Evolutionary conservation across 2,888 invertebrate species (phyloP), one percentile per base, ranked within the genome.

Genomic region (Lamellibrachia columna): DNA sequence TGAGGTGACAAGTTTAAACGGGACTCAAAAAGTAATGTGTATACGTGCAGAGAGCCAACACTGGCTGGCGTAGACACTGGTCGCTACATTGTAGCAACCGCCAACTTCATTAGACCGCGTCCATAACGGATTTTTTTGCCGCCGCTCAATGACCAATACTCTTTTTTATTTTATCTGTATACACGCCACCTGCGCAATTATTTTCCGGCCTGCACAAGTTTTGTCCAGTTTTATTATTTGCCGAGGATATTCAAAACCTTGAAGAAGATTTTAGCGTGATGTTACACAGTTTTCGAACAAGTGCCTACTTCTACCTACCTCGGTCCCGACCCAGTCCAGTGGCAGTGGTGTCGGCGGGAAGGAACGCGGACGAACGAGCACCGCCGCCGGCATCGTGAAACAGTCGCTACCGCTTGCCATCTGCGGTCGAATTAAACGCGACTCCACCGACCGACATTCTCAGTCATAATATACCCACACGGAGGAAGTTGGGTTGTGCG

Each of bases 391-490:
- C 75, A 75, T 75, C n/a, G 75, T 75, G 75, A 75, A 75, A 75
- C 75, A 75, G 75, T 75, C 75, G 75, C 75, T 22, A 75, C 75
- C 75, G 75, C 75, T 75, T 75, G 75, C 75, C 11, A 75, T 75
- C 75, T 75, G 75, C 75, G 75, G 75, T 75, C 75, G 75, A 75
- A 75, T 75, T 75, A 75, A 75, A 75, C 75, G 75, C 75, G 75
- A 75, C 75, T 75, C n/a, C 75, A 75, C 75, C 75, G 75, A 75
- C 75, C 75, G 75, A 75, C n/a, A 75, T 15, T 15, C 22, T 75
- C 75, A 75, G 75, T 75, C 75, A 75, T 15, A 75, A 75, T 75
- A 75, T 75, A 75, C 3, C 75, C 75, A 75, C 75, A 75, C 75
- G 75, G 22, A 22, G 75, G 75, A 22, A 75, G 75, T 58, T 58